A percentile compares a stretch with the other conserved stretches of the same genome.
Evolutionary conservation across 1,140 invertebrate genomes (phyloP).

Genomic region (Palaemon carinicauda): DNA sequence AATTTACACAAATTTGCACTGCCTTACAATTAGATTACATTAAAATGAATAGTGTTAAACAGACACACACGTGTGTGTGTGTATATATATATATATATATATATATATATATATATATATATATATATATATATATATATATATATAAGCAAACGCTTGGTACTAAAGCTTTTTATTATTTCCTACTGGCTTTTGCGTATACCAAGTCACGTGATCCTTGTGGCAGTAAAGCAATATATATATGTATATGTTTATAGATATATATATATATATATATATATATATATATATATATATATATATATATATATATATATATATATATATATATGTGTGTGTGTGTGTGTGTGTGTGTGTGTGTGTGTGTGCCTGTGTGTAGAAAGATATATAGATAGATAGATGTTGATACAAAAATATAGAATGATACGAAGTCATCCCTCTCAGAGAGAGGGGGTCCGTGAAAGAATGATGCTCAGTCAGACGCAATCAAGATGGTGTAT

Average conservation of each 20-base stretch:
- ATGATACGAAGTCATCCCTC: background rate
- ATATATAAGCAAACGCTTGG: too few relatives aligned
- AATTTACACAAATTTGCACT: too few relatives aligned
- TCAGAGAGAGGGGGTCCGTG: background rate
- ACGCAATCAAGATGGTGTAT: background rate
- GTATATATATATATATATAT: too few relatives aligned
- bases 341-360: background rate
- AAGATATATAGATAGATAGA: background rate
- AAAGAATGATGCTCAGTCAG: background rate
- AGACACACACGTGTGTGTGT: too few relatives aligned
- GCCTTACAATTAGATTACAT: too few relatives aligned
- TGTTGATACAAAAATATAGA: background rate
- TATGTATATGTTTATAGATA: background rate
- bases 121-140: too few relatives aligned
- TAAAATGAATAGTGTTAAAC: too few relatives aligned
- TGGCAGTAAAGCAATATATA: background rate
- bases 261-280: conserved; percentile 21
- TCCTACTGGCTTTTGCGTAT: too few relatives aligned
- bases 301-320: conserved; percentile 28
- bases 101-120: too few relatives aligned
- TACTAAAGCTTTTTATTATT: too few relatives aligned
- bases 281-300: conserved; percentile 28
- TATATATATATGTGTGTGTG: conserved; percentile 1
- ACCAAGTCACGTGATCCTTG: too few relatives aligned
- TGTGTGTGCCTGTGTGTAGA: background rate